These are phyloP conservation scores for Lutraria lutraria DNA, from an alignment of 2,888 invertebrate species.

Conservation along the genomic window DNA sequence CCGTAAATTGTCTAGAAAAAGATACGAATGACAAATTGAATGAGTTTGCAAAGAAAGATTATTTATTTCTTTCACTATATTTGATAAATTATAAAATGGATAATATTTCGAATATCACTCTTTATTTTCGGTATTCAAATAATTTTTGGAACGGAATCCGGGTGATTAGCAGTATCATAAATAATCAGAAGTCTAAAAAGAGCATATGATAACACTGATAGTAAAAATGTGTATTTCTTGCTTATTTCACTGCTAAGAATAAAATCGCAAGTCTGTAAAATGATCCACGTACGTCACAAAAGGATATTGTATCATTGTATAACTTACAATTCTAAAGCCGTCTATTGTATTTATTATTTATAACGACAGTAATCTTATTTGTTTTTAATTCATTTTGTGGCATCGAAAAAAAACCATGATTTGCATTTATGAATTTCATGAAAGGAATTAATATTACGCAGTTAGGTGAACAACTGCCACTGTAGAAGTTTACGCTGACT, in stretches of 20 bases:
- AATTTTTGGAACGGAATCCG: too few species aligned
- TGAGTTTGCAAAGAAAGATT: too few species aligned
- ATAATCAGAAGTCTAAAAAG: too few species aligned
- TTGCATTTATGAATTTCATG: neutral
- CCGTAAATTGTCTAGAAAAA: too few species aligned
- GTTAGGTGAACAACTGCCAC: neutral
- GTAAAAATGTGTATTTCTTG: too few species aligned
- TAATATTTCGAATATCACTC: too few species aligned
- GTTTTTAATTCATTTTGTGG: neutral
- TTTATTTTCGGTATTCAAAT: too few species aligned
- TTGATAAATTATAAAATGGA: too few species aligned
- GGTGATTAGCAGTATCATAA: too few species aligned
- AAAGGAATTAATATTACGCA: neutral
- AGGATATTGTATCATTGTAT: neutral
- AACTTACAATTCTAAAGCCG: neutral
- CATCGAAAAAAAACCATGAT: neutral
- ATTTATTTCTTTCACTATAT: too few species aligned
- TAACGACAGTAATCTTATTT: neutral
- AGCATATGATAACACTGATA: too few species aligned
- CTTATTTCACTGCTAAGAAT: neutral
- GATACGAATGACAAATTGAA: too few species aligned
- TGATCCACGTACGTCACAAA: neutral
- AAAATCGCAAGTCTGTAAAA: neutral
- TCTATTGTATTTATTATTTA: neutral
- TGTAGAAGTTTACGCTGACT: neutral